These are phyloP conservation scores for Polietes domitor DNA, from an alignment of 2,888 invertebrate species.

Conservation along the genomic window DNA sequence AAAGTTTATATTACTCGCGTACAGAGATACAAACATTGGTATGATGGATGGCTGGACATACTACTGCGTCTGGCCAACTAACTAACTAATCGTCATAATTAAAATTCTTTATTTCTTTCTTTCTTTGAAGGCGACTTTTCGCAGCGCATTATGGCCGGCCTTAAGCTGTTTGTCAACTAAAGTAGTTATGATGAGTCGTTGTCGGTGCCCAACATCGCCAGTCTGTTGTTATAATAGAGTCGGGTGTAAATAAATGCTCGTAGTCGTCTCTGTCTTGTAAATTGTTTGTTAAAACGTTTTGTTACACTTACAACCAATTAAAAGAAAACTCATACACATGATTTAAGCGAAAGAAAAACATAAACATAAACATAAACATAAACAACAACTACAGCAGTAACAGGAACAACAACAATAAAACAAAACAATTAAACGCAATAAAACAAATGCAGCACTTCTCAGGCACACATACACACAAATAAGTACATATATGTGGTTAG, in stretches of 20 bases:
- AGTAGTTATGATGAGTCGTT: background rate
- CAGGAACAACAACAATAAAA: background rate
- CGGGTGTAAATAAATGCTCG: background rate
- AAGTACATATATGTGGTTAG: too few species aligned
- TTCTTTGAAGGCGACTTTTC: conserved; percentile 44
- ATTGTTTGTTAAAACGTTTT: conserved; percentile 58
- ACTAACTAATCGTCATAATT: conserved; percentile 48
- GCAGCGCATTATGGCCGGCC: conserved; percentile 26
- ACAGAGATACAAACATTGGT: background rate
- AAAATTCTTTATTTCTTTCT: conserved; percentile 54
- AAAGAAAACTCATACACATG: conserved; percentile 24
- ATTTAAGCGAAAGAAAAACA: conserved; percentile 10
- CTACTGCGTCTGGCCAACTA: background rate
- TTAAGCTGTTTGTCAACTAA: background rate
- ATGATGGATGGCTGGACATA: background rate
- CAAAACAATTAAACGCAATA: background rate
- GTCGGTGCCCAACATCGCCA: background rate
- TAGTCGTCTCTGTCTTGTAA: too few species aligned
- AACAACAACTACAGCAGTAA: conserved; percentile 4
- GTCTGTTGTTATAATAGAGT: background rate
- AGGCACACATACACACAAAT: too few species aligned
- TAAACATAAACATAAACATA: too few species aligned
- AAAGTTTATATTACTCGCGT: background rate
- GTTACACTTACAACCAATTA: conserved; percentile 47
- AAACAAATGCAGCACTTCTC: too few species aligned